phyloP scores from a whole-genome alignment of 2,113 vertebrate species.

The Patagioenas fasciata region DNA sequence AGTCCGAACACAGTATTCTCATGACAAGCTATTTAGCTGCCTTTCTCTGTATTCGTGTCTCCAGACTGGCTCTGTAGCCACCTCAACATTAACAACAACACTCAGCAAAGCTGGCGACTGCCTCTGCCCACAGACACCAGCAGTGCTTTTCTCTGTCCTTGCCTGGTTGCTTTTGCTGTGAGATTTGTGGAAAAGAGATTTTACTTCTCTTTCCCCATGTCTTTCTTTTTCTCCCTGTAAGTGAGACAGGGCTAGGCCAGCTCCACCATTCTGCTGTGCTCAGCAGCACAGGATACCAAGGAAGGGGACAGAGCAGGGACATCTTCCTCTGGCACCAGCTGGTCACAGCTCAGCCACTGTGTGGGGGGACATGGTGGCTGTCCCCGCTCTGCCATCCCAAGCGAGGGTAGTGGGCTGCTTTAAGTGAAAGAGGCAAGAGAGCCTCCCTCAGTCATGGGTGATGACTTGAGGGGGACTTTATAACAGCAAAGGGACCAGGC shows the following conservation, averaged over 20 bases:
- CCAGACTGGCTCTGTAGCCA: not conserved
- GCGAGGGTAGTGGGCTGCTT: not conserved
- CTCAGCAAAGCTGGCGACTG: not conserved
- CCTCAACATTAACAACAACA: not conserved
- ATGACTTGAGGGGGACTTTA: not conserved
- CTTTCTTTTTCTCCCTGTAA: not conserved
- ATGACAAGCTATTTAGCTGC: not conserved
- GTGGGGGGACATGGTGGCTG: not conserved
- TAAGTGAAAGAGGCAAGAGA: not conserved
- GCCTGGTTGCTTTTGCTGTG: conserved; percentile 14
- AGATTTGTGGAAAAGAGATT: conserved; percentile 1
- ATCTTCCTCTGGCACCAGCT: not conserved
- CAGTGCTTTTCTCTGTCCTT: not conserved
- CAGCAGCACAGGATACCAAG: not conserved
- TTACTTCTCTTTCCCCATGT: conserved; percentile 46
- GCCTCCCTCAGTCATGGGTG: not conserved
- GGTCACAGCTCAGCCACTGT: not conserved
- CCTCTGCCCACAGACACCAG: not conserved
- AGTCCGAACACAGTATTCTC: not conserved
- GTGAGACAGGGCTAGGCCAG: not conserved
- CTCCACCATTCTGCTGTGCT: not conserved
- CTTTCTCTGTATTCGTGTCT: not conserved
- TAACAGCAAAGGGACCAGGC: not conserved
- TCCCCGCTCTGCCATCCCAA: not conserved
- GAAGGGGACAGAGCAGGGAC: not conserved